Conservation (phyloP, 1,140 invertebrate species). For the Aleiodes sp. region DNA sequence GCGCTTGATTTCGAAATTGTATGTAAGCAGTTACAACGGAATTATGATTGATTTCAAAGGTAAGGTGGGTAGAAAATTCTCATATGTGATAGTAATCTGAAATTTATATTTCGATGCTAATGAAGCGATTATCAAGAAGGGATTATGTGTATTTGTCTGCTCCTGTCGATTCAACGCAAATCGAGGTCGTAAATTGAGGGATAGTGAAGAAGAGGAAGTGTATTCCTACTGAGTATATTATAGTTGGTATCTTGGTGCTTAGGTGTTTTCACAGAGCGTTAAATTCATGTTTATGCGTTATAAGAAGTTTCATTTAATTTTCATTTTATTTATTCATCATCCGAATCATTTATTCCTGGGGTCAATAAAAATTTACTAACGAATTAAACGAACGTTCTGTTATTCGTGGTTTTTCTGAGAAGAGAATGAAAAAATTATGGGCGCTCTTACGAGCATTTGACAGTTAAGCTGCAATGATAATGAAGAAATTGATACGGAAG, state of each 20-base stretch:
- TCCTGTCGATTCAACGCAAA: slow-evolving; percentile 1
- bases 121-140: neutral
- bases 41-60: neutral
- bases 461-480: neutral
- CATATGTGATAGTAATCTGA: neutral
- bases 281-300: too few relatives aligned
- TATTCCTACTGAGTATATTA: neutral
- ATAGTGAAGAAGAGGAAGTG: neutral
- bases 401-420: too few relatives aligned
- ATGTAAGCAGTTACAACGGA: neutral
- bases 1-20: neutral
- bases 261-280: too few relatives aligned
- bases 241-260: neutral
- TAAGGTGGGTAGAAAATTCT: neutral
- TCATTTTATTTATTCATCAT: too few relatives aligned
- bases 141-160: neutral
- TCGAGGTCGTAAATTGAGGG: neutral
- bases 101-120: slow-evolving; percentile 2
- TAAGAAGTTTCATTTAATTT: too few relatives aligned
- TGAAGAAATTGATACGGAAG: slow-evolving; percentile 27
- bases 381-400: too few relatives aligned
- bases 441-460: neutral
- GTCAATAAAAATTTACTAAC: too few relatives aligned
- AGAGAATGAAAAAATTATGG: neutral
- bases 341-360: too few relatives aligned